Conservation (phyloP, 1,140 invertebrate genomes). For the Cotesia chilonis region DNA sequence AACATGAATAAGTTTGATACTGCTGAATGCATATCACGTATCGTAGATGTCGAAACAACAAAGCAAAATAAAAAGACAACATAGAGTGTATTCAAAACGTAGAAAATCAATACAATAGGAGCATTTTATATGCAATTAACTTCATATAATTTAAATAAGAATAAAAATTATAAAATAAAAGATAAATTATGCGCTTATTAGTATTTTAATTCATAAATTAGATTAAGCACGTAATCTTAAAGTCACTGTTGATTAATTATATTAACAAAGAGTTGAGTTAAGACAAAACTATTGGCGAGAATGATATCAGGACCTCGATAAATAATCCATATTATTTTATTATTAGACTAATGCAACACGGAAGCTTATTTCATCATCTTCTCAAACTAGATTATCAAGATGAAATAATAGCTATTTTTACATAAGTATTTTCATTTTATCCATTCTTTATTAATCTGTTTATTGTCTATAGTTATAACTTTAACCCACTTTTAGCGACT, state of each 20-base stretch:
- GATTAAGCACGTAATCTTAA: too few relatives aligned
- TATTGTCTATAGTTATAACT: constrained; percentile 13
- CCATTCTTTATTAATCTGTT: constrained; percentile 17
- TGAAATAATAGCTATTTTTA: constrained; percentile 11
- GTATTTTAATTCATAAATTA: too few relatives aligned
- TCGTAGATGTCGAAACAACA: background rate
- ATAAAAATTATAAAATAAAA: background rate
- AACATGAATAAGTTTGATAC: constrained; percentile 34
- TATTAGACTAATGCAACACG: constrained; percentile 57
- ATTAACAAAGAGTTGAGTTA: constrained; percentile 20
- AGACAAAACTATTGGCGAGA: constrained; percentile 3
- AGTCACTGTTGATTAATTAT: background rate
- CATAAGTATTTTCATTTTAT: constrained; percentile 11
- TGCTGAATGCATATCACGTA: background rate
- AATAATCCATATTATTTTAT: constrained; percentile 23
- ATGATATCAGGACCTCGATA: constrained; percentile 21
- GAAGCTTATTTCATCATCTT: constrained; percentile 59
- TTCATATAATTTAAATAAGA: background rate
- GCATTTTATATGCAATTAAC: background rate
- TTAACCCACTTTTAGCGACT: background rate
- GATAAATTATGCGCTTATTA: background rate
- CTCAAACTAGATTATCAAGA: constrained; percentile 15
- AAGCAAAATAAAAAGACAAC: constrained; percentile 1
- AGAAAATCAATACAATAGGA: background rate
- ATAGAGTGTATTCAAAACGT: background rate